Base-by-base conservation (phyloP, 2,888 invertebrate species). In the Sycophila texana region DNA sequence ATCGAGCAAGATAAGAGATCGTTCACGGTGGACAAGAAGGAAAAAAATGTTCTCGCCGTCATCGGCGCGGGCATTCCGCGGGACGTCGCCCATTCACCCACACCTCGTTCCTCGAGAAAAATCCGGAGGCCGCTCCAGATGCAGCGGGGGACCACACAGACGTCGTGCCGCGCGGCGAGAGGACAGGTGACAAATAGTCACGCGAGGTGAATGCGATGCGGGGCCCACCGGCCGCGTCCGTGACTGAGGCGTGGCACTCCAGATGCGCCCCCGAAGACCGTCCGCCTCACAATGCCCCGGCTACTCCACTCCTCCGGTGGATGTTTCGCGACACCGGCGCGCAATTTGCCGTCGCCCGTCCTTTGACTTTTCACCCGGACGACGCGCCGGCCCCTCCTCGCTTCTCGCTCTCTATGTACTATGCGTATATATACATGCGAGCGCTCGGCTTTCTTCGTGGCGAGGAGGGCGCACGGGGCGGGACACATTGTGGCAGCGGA, bases 131-230 rank as follows among this genome's bases (percentile, higher is more conserved):
- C 18, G n/a, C 10, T 30, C 47, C 18, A 47, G 18, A 12, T 30
- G 39, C 12, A 18, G 18, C 39, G 18, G 47, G 14, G 63, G 39
- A 39, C 63, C 39, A 39, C 39, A 39, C 39, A n/a, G n/a, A 53
- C 53, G 16, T n/a, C n/a, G 53, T 39, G 63, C 18, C 10, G 65
- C 30, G 30, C 10, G 22, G 66, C 47, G 16, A 12, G 39, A 1
- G 53, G 75, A 67, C 75, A 79, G 79, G 79, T 75, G 79, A 75
- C 74, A 72, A 72, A 79, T 74, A 66, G 66, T 74, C 39, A 16
- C 26, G 61, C 26, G 18, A 49, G 47, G 7, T 61, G 58, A 55
- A 30, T 71, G 49, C 30, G 18, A 53, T 39, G 22, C 18, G n/a
- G 16, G 66, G 57, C 14, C 55, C 63, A 49, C 76, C 68, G 55